Percentiles rank a stretch among this genome's conserved stretches.
Conservation (phyloP, 1,140 invertebrate species). For the Eriocheir sinensis region DNA sequence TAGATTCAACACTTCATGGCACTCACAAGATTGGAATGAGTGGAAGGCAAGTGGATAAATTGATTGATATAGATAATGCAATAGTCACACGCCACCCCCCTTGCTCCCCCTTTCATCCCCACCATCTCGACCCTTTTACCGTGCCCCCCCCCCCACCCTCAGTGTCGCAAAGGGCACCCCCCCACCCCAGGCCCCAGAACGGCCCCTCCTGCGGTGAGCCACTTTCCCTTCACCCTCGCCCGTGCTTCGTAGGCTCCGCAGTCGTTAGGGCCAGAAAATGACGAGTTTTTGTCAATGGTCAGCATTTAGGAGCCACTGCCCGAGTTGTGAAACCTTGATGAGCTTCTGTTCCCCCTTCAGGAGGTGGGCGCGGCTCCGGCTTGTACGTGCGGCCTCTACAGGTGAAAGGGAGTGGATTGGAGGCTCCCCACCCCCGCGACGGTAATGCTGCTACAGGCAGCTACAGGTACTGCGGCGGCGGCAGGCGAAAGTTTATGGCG, state of each 20-base stretch:
- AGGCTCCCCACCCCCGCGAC: background rate
- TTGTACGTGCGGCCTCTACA: background rate
- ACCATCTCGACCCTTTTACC: too few relatives aligned
- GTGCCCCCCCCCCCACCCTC: background rate
- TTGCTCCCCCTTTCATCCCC: too few relatives aligned
- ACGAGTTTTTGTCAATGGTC: constrained; percentile 4
- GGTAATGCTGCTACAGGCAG: background rate
- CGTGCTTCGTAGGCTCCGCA: background rate
- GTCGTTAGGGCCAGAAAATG: background rate
- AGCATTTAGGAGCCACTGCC: background rate
- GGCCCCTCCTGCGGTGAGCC: background rate
- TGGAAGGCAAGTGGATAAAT: background rate
- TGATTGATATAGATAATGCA: too few relatives aligned
- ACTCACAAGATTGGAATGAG: background rate
- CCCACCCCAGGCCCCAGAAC: background rate
- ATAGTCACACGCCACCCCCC: background rate
- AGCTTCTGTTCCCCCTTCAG: background rate
- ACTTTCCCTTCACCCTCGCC: constrained; percentile 10
- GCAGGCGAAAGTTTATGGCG: background rate
- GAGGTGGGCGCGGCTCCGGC: background rate
- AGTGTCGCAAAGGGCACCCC: background rate
- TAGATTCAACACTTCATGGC: too few relatives aligned
- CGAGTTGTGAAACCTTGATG: background rate
- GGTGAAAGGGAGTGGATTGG: background rate
- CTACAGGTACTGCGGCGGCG: background rate